These are phyloP conservation scores for Cyprinus carpio DNA, from an alignment of 2,113 vertebrate species.

Conservation along the genomic window DNA sequence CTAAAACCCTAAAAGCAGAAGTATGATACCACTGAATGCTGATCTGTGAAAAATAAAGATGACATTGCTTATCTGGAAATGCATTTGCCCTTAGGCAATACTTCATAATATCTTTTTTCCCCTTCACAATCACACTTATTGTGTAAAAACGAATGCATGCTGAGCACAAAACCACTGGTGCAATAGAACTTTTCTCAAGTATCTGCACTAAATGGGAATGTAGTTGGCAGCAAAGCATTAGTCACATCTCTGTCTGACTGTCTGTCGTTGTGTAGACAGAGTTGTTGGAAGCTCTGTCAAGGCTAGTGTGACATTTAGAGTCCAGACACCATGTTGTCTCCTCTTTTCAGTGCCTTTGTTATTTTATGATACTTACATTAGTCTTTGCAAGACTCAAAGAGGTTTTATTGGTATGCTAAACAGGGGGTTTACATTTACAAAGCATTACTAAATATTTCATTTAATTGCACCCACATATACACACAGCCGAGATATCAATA, in stretches of 20 bases:
- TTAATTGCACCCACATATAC: not conserved
- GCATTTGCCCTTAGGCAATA: not conserved
- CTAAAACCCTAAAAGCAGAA: not conserved
- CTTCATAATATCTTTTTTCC: not conserved
- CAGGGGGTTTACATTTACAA: not conserved
- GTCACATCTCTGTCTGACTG: conserved; percentile 45
- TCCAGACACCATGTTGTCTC: conserved; percentile 52
- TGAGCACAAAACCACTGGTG: not conserved
- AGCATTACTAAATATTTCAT: conserved; percentile 22
- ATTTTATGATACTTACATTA: conserved; percentile 45
- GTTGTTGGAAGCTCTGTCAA: conserved; percentile 62
- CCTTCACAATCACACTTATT: conserved; percentile 2
- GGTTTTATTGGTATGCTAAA: not conserved
- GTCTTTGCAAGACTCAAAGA: conserved; percentile 12
- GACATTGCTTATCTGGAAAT: not conserved
- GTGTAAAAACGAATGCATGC: not conserved
- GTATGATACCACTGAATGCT: conserved; percentile 7
- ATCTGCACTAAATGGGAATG: conserved; percentile 17
- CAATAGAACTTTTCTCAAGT: not conserved
- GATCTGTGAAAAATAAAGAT: not conserved
- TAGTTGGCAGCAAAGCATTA: not conserved
- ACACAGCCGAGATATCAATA: not conserved
- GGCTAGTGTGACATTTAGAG: conserved; percentile 67
- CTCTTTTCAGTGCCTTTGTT: conserved; percentile 56
- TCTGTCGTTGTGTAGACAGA: conserved; percentile 48